Base-by-base conservation (phyloP, 2,888 invertebrate species). In the Noctua janthina region DNA sequence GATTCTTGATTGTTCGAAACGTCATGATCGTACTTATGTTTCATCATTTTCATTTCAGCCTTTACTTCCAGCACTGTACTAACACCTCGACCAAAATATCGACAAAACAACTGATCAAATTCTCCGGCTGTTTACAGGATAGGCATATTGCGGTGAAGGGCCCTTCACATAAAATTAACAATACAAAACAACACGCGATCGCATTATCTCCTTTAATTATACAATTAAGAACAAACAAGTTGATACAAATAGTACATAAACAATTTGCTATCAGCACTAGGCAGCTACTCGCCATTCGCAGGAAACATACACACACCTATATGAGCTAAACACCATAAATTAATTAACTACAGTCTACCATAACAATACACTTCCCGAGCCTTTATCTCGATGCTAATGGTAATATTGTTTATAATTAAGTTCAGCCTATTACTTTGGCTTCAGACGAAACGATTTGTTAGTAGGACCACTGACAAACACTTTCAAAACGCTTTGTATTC, bases 361-460 rank as follows among this genome's bases (percentile, higher is more conserved):
- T 80, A 76, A 84, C 76, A 49, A 49, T 75, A 84, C 13, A 84
- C 20, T 84, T 87, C 54, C 76, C 54, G 23, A 62, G 79, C 51
- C 72, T 56, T 83, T 79, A 79, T 87, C 85, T 23, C 67, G 46
- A 51, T 39, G 51, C 67, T 78, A 69, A 78, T 87, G 76, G 76
- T 87, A 81, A 46, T 76, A 74, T 75, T 76, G 74, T 84, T 84
- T 84, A 46, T 73, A 77, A 83, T 80, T 76, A 69, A 78, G 73
- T 71, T 76, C 73, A 69, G n/a, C 23, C 11, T 56, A 11, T 67
- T 39, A 86, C 67, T 74, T 7, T 10, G 11, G 49, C 43, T n/a
- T 1, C 74, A 74, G 4, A 54, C 64, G 59, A 69, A 5, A 39
- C 43, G 39, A 59, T 69, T 17, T 5, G 5, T 23, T 76, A 17